Percentiles rank a stretch among this genome's conserved stretches.
Conservation (phyloP, 2,888 invertebrate genomes). For the Byasa hedistus region DNA sequence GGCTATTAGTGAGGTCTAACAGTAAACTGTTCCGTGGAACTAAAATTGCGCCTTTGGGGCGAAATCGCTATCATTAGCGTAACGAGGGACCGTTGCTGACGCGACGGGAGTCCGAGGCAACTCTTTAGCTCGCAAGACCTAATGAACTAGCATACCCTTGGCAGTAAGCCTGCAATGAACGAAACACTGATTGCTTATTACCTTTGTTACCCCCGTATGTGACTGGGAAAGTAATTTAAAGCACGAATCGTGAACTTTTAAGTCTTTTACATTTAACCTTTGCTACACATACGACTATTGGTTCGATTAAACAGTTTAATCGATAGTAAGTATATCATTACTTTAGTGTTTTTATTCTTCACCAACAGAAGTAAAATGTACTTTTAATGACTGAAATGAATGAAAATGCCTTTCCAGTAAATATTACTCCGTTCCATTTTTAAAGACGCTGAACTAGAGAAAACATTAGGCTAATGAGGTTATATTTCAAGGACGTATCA, state of each 20-base stretch:
- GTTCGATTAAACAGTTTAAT: neutral
- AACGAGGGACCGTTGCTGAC: conserved; percentile 72
- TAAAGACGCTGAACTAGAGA: too few species aligned
- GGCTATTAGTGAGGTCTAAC: conserved; percentile 69
- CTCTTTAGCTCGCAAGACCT: conserved; percentile 66
- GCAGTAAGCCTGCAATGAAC: conserved; percentile 47
- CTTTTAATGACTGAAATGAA: too few species aligned
- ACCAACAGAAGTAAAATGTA: too few species aligned
- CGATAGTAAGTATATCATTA: neutral
- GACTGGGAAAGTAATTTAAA: conserved; percentile 32
- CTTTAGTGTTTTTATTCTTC: too few species aligned
- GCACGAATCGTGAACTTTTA: neutral
- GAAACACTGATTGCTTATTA: conserved; percentile 41
- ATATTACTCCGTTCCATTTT: too few species aligned
- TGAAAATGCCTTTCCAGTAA: too few species aligned
- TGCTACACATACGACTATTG: neutral
- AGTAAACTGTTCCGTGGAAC: conserved; percentile 67
- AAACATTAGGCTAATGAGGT: too few species aligned
- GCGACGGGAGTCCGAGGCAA: conserved; percentile 62
- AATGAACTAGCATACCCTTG: conserved; percentile 65
- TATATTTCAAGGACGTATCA: too few species aligned
- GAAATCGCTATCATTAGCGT: conserved; percentile 77
- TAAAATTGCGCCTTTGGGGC: conserved; percentile 69
- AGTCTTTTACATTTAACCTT: conserved; percentile 1
- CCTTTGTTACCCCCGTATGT: conserved; percentile 33